A percentile compares a stretch with the other conserved stretches of the same genome.
These are phyloP conservation scores for Tragulus kanchil DNA, from an alignment of 2,113 vertebrate species.

Conservation along the genomic window DNA sequence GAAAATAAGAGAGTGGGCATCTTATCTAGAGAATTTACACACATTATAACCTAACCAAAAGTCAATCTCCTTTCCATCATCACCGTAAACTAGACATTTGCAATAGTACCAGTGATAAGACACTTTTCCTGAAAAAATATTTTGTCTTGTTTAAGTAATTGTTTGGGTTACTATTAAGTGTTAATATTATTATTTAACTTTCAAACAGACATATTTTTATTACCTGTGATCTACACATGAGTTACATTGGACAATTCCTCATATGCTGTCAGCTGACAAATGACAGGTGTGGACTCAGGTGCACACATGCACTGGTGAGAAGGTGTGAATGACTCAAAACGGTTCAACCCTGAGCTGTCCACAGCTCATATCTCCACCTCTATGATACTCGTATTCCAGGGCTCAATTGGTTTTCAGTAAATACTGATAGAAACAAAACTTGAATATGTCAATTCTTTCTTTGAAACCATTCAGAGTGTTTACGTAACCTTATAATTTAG, in stretches of 20 bases:
- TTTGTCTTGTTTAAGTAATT: background rate
- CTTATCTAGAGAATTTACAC: background rate
- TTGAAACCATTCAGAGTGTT: background rate
- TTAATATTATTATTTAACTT: background rate
- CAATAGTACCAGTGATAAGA: background rate
- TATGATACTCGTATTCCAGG: background rate
- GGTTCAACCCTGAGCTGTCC: background rate
- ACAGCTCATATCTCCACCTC: background rate
- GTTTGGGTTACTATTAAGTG: background rate
- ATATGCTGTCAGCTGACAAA: background rate
- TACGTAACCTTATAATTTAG: background rate
- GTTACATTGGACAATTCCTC: background rate
- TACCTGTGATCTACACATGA: background rate
- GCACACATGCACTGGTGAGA: fast-evolving
- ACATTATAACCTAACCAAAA: background rate
- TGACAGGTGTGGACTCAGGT: background rate
- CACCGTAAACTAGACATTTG: background rate
- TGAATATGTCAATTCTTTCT: background rate
- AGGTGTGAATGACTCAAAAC: background rate
- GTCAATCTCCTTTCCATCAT: background rate
- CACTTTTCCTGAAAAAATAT: background rate
- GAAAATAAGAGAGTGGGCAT: background rate
- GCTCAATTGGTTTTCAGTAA: background rate
- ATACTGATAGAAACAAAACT: background rate
- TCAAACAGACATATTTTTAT: background rate